Conservation (phyloP, 2,888 invertebrate species). For the Drosophila monieri region DNA sequence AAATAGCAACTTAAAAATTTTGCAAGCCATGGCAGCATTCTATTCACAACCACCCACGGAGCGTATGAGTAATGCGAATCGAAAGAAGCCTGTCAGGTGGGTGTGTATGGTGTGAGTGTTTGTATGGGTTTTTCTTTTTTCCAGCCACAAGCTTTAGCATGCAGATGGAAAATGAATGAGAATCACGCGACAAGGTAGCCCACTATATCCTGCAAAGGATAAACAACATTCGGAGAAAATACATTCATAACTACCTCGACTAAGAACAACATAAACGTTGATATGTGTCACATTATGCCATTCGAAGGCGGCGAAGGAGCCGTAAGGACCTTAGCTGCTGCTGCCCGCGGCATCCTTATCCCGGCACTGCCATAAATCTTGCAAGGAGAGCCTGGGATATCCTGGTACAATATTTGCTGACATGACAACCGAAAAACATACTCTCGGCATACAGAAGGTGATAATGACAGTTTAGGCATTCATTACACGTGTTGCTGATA, state of each 20-base stretch:
- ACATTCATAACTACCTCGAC: slow-evolving; percentile 43
- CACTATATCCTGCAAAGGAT: slow-evolving; percentile 20
- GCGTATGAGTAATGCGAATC: slow-evolving; percentile 66
- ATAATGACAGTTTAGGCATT: slow-evolving; percentile 80
- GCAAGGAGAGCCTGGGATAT: slow-evolving; percentile 49
- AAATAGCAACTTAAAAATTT: slow-evolving; percentile 61
- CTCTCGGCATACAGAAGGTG: slow-evolving; percentile 64
- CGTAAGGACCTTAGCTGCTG: slow-evolving; percentile 4
- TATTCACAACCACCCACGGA: slow-evolving; percentile 47
- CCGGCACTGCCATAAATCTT: slow-evolving; percentile 55
- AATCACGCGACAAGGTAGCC: slow-evolving; percentile 10
- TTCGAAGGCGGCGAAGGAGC: slow-evolving; percentile 3
- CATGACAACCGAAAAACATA: slow-evolving; percentile 78
- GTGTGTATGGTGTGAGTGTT: neutral
- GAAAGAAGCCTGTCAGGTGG: slow-evolving; percentile 27
- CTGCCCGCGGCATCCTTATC: slow-evolving; percentile 42
- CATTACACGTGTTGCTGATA: slow-evolving; percentile 80
- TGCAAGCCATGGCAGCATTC: slow-evolving; percentile 43
- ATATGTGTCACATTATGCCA: slow-evolving; percentile 71
- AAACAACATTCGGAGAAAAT: slow-evolving; percentile 31
- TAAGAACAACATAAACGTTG: slow-evolving; percentile 63
- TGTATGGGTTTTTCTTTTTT: neutral
- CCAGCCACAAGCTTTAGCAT: slow-evolving; percentile 16
- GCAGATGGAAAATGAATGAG: slow-evolving; percentile 36
- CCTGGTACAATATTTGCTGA: slow-evolving; percentile 78